Evolutionary conservation across 2,113 vertebrate species (phyloP), one percentile per base, ranked within the genome.

Genomic region (Regulus satrapa): DNA sequence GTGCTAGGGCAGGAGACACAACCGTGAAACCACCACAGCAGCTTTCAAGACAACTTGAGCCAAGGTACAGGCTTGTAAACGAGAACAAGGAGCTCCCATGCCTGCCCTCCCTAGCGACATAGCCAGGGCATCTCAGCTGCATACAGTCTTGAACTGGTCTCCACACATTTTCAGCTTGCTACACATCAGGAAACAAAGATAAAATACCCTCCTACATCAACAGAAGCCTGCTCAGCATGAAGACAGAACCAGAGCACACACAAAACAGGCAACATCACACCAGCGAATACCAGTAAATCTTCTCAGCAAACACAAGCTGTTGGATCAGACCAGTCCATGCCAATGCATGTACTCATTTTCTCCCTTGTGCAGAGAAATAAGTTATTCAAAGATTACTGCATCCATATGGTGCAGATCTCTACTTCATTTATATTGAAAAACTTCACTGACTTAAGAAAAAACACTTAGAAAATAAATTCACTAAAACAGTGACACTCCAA

Each of bases 141-240:
- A n/a, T 8, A 24, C 8, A 28, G 12, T 8, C 34, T 25, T 40
- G 8, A 45, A 56, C 36, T 54, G 9, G 5, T 19, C 36, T 41
- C 41, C 26, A 52, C 0, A 0, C 38, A 43, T 43, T 62, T 51
- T 75, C 51, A 72, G 40, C 28, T 54, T 41, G 14, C 34, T n/a
- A 36, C 4, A 15, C 13, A 40, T 40, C 19, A 36, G 48, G 51
- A 82, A 58, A 67, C 9, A 63, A 69, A 81, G 74, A 34, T 14
- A 71, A 71, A 84, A 80, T 3, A 31, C 12, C 12, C 45, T 85
- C 23, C 55, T 29, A 38, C 8, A 6, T 0, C 28, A 68, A 68
- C 2, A 85, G 46, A 14, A 93, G 20, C 18, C n/a, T 76, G 21
- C 36, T 85, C 9, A 3, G 31, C 18, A 59, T n/a, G 14, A 86